Base-by-base conservation (phyloP, 2,113 vertebrate species). In the Pangasianodon hypophthalmus region DNA sequence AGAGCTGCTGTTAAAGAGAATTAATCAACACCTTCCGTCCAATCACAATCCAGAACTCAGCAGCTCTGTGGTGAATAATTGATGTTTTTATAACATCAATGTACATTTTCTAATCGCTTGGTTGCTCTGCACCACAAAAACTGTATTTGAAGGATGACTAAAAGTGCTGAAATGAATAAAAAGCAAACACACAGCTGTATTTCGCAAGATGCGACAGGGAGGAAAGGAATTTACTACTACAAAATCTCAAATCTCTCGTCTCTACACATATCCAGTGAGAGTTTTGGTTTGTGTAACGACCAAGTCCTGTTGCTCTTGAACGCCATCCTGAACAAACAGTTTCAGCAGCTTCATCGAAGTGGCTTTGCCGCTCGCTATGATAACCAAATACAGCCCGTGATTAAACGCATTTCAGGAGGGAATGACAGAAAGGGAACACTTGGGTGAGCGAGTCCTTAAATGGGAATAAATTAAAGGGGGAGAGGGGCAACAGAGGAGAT, bases 371-470 rank as follows among this genome's bases (percentile, higher is more conserved):
- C 83, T 91, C 84, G 64, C 88, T 92, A 75, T 88, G 88, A 93
- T 90, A 91, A 88, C 91, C 87, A 87, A 90, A 88, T 88, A 90
- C 52, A 90, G 91, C 24, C 67, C 29, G 82, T 88, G 88, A 89
- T 88, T 91, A 90, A 93, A 90, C 50, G 88, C 87, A 85, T 91
- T 90, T 88, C 44, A 77, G 88, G 85, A 85, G 90, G 64, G 69
- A 88, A 48, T 60, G 89, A 84, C 84, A 60, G 46, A 87, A 91
- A 56, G 86, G 87, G 91, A 90, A 86, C 89, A 92, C 86, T 91
- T 84, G 91, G 90, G 87, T 90, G 88, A 93, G 89, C 88, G 82
- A 92, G 77, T 91, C 92, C 92, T 92, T 93, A 91, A 91, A 91
- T 91, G 91, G 91, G 83, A 91, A 90, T 89, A 91, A 88, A 94